Conservation (phyloP, 2,113 vertebrate species). For the Stigmatopora nigra region DNA sequence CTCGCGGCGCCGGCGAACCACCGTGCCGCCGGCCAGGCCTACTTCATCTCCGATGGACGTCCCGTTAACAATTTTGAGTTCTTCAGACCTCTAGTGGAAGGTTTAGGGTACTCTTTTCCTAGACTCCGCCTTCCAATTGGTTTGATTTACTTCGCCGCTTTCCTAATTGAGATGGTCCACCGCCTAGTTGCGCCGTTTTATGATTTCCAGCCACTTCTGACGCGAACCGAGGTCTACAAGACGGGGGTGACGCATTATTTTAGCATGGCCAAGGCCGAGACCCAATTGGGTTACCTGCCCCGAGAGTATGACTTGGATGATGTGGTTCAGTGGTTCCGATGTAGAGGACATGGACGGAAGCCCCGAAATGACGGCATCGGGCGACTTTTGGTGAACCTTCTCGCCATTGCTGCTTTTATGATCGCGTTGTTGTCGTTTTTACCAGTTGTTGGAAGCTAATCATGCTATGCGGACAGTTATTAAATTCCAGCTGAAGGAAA, state of each 20-base stretch:
- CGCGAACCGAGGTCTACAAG: slow-evolving; percentile 90
- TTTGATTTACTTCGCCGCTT: slow-evolving; percentile 81
- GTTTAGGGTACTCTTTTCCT: slow-evolving; percentile 84
- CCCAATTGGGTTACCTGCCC: slow-evolving; percentile 80
- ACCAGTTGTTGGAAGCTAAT: slow-evolving; percentile 46
- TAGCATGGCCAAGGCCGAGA: slow-evolving; percentile 80
- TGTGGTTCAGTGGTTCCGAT: slow-evolving; percentile 82
- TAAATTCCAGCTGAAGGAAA: no score
- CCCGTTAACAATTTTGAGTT: slow-evolving; percentile 95
- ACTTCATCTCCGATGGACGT: slow-evolving; percentile 88
- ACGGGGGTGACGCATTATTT: slow-evolving; percentile 90
- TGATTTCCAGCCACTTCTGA: slow-evolving; percentile 93
- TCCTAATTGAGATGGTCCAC: slow-evolving; percentile 81
- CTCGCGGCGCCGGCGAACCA: slow-evolving; percentile 67
- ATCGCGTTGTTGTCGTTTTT: slow-evolving; percentile 68
- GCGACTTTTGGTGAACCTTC: slow-evolving; percentile 49
- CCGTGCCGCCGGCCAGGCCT: slow-evolving; percentile 81
- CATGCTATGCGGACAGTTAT: background rate
- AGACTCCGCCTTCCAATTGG: slow-evolving; percentile 75
- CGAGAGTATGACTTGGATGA: slow-evolving; percentile 73
- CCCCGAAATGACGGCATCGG: slow-evolving; percentile 2
- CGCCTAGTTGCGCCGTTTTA: slow-evolving; percentile 71
- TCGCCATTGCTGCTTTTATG: slow-evolving; percentile 64
- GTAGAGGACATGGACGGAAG: slow-evolving; percentile 71
- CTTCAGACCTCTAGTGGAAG: slow-evolving; percentile 85